A percentile compares a stretch with the other conserved stretches of the same genome.
These are phyloP conservation scores for Hoplodrina blanda DNA, from an alignment of 2,888 invertebrate genomes.

Conservation along the genomic window DNA sequence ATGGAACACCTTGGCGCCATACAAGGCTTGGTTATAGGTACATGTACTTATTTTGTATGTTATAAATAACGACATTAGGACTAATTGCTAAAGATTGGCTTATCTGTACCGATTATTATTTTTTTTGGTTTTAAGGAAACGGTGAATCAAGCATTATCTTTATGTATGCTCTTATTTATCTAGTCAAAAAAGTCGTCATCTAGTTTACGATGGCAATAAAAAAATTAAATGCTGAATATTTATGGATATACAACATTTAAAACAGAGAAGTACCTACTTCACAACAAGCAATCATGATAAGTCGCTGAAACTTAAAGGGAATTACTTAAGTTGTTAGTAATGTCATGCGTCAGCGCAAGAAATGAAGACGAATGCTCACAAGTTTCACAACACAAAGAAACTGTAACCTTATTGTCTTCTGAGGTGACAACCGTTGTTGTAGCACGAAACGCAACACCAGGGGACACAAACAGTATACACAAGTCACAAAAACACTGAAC, in stretches of 20 bases:
- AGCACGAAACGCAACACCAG: conserved; percentile 73
- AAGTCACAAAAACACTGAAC: conserved; percentile 80
- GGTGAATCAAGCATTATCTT: conserved; percentile 35
- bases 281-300: conserved; percentile 73
- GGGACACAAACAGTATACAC: conserved; percentile 79
- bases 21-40: conserved; percentile 28
- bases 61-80: conserved; percentile 66
- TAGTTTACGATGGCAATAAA: neutral
- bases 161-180: conserved; percentile 4
- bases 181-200: conserved; percentile 7
- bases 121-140: conserved; percentile 56
- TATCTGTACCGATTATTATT: conserved; percentile 61
- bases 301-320: conserved; percentile 74
- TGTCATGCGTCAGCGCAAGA: conserved; percentile 75
- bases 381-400: conserved; percentile 84
- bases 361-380: conserved; percentile 71
- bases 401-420: conserved; percentile 73
- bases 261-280: conserved; percentile 39
- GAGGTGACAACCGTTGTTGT: conserved; percentile 62
- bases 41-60: conserved; percentile 44
- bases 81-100: conserved; percentile 66
- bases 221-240: conserved; percentile 18
- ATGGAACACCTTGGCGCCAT: conserved; percentile 43
- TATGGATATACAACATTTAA: conserved; percentile 34
- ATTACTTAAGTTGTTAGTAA: conserved; percentile 75